These are phyloP conservation scores for Notodonta dromedarius DNA, from an alignment of 2,888 invertebrate genomes.

Conservation along the genomic window DNA sequence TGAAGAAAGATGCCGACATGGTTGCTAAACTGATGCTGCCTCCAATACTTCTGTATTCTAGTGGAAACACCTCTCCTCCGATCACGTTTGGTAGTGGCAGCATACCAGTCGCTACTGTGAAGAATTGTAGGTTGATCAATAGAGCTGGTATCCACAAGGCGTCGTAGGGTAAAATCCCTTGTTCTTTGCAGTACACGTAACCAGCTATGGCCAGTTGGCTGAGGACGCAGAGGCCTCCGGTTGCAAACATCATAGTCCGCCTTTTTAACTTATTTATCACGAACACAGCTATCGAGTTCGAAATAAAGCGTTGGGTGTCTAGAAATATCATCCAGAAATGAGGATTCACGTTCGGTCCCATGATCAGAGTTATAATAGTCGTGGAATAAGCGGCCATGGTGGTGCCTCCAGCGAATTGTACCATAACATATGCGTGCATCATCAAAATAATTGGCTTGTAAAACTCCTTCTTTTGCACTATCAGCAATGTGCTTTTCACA, in stretches of 20 bases:
- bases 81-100: constrained; percentile 88
- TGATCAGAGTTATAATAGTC: constrained; percentile 80
- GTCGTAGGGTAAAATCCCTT: constrained; percentile 50
- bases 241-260: constrained; percentile 83
- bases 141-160: constrained; percentile 74
- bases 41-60: constrained; percentile 84
- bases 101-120: constrained; percentile 83
- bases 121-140: constrained; percentile 80
- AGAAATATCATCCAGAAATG: constrained; percentile 86
- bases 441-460: constrained; percentile 83
- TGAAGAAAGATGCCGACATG: constrained; percentile 83
- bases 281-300: constrained; percentile 84
- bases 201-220: constrained; percentile 81
- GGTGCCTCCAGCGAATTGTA: constrained; percentile 87
- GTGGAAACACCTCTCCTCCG: constrained; percentile 87
- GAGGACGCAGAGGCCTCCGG: constrained; percentile 81
- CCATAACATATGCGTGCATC: constrained; percentile 84
- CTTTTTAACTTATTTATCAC: constrained; percentile 84
- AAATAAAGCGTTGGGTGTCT: constrained; percentile 84
- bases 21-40: constrained; percentile 85
- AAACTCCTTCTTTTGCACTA: constrained; percentile 73
- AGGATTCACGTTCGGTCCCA: constrained; percentile 83
- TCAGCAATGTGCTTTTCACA: constrained; percentile 34
- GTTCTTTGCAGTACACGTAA: constrained; percentile 58
- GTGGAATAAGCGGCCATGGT: constrained; percentile 88